These are phyloP conservation scores for Takifugu flavidus DNA, from an alignment of 2,113 vertebrate species.

Conservation along the genomic window DNA sequence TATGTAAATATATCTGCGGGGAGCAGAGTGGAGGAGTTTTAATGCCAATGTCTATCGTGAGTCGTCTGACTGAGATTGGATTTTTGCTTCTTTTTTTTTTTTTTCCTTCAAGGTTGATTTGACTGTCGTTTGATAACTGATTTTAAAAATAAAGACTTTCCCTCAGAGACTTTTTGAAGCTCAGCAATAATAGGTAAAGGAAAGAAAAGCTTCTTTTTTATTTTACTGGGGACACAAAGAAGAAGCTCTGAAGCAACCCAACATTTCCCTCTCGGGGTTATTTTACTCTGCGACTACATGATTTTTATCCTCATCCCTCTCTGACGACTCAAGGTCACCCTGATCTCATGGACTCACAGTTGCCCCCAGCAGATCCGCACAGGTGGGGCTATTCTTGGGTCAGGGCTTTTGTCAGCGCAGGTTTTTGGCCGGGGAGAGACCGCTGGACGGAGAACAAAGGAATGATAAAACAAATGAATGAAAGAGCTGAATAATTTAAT, in stretches of 20 bases:
- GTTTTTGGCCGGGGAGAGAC: constrained; percentile 40
- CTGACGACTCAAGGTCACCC: constrained; percentile 22
- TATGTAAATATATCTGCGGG: neutral
- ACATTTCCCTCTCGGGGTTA: neutral
- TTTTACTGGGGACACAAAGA: too few species aligned
- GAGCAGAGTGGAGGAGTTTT: neutral
- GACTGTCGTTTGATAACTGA: neutral
- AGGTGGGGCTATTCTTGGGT: constrained; percentile 46
- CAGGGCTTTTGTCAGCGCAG: constrained; percentile 43
- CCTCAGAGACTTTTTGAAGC: too few species aligned
- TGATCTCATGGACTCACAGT: constrained; percentile 17
- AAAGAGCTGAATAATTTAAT: constrained; percentile 63
- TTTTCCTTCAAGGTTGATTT: constrained; percentile 17
- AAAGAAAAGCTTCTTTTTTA: too few species aligned
- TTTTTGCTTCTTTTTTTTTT: constrained; percentile 5
- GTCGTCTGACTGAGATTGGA: neutral
- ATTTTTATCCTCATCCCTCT: too few species aligned
- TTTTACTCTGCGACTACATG: constrained; percentile 14
- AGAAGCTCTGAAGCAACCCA: too few species aligned
- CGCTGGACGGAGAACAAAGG: constrained; percentile 40
- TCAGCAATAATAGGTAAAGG: too few species aligned
- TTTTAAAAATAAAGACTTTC: constrained; percentile 4
- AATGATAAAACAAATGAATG: constrained; percentile 47
- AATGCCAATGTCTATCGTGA: neutral
- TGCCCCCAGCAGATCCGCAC: constrained; percentile 21